Percentiles rank a stretch among this genome's conserved stretches.
phyloP scores from a whole-genome alignment of 2,888 invertebrate genomes.

The Emesis furor region DNA sequence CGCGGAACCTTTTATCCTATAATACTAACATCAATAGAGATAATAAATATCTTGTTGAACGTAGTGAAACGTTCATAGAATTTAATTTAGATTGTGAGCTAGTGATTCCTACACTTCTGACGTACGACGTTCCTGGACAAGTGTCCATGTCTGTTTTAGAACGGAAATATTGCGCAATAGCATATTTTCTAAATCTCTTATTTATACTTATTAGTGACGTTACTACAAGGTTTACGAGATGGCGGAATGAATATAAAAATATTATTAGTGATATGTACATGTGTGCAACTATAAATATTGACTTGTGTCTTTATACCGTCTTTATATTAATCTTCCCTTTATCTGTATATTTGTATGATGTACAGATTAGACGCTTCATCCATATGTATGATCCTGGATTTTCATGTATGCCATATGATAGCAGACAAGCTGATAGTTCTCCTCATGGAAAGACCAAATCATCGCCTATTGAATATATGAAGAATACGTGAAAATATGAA shows the following conservation, averaged over 20 bases:
- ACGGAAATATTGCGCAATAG: slow-evolving; percentile 61
- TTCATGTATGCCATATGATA: too few relatives aligned
- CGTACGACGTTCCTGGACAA: slow-evolving; percentile 70
- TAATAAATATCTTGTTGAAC: slow-evolving; percentile 31
- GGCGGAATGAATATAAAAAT: slow-evolving; percentile 14
- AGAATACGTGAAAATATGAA: too few relatives aligned
- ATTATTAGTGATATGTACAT: slow-evolving; percentile 6
- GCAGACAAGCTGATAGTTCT: too few relatives aligned
- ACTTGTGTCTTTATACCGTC: neutral
- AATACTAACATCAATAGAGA: neutral
- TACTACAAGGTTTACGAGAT: slow-evolving; percentile 10
- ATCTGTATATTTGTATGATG: too few relatives aligned
- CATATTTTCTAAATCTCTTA: slow-evolving; percentile 39
- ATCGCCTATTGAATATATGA: too few relatives aligned
- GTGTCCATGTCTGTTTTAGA: slow-evolving; percentile 65
- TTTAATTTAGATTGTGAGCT: slow-evolving; percentile 30
- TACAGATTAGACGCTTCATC: too few relatives aligned
- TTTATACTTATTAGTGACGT: slow-evolving; percentile 29
- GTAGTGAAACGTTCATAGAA: slow-evolving; percentile 26
- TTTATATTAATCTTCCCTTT: too few relatives aligned
- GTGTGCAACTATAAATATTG: neutral
- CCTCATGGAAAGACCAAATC: too few relatives aligned
- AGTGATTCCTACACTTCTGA: slow-evolving; percentile 50
- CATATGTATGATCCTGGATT: too few relatives aligned
- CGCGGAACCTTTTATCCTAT: neutral